phyloP scores from a whole-genome alignment of 2,113 vertebrate species.

The Aspiorhynchus laticeps region DNA sequence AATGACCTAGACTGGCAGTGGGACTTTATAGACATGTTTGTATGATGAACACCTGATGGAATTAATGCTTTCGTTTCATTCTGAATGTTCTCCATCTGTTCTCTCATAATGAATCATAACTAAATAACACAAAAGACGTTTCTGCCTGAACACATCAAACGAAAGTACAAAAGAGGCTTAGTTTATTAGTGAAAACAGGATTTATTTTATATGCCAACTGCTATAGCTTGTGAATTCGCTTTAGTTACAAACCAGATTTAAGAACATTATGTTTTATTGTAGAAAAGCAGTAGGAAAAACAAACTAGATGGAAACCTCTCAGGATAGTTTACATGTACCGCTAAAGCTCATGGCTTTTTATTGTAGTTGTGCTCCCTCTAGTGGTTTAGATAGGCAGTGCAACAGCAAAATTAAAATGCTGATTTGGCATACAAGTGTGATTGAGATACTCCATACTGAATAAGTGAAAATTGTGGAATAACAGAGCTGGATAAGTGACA shows the following conservation, averaged over 20 bases:
- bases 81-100: not conserved
- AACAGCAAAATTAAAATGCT: not conserved
- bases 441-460: not conserved
- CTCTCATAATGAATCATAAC: not conserved
- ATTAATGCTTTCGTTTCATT: not conserved
- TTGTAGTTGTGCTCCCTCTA: slow-evolving; percentile 28
- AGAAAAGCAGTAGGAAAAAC: not conserved
- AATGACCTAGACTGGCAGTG: not conserved
- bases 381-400: slow-evolving; percentile 25
- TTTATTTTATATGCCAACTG: not conserved
- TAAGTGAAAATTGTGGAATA: not conserved
- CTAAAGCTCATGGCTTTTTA: not conserved
- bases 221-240: slow-evolving; percentile 12
- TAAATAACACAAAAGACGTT: not conserved
- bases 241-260: slow-evolving; percentile 27
- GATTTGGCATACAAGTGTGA: not conserved
- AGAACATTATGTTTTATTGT: not conserved
- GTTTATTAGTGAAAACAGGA: slow-evolving; percentile 25
- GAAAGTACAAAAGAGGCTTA: not conserved
- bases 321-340: not conserved
- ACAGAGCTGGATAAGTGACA: not conserved
- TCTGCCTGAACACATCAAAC: not conserved
- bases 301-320: not conserved
- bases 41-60: not conserved
- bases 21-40: not conserved